Conservation (phyloP, 2,888 invertebrate species). For the Adineta ricciae region DNA sequence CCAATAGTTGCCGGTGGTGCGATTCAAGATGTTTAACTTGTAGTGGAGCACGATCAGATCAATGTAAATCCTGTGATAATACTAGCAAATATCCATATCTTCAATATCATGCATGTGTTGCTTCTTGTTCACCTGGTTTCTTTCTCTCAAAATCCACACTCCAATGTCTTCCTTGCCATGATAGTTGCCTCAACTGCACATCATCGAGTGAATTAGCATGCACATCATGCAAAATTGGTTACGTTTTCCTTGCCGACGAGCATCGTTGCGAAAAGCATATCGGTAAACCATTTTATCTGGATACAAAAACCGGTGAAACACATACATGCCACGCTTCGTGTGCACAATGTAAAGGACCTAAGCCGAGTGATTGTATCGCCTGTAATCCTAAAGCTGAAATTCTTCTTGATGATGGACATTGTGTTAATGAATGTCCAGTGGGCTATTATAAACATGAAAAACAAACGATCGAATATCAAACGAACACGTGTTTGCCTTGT, state of each 20-base stretch:
- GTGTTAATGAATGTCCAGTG: not conserved
- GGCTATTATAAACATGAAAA: not conserved
- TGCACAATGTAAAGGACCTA: not conserved
- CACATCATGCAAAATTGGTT: not conserved
- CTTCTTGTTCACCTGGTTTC: not conserved
- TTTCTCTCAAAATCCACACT: not conserved
- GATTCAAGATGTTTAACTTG: conserved; percentile 9
- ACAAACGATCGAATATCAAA: not conserved
- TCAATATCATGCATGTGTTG: not conserved
- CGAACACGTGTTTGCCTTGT: not conserved
- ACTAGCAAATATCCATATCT: not conserved
- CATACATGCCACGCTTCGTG: conserved; percentile 12
- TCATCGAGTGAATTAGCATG: not conserved
- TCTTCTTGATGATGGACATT: not conserved
- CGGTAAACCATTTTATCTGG: not conserved
- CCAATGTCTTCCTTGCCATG: not conserved
- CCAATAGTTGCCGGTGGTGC: not conserved
- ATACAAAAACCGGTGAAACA: not conserved
- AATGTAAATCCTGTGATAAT: conserved; percentile 1
- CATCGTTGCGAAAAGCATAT: conserved; percentile 2
- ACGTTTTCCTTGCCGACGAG: not conserved
- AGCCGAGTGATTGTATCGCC: not conserved
- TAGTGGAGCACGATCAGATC: not conserved
- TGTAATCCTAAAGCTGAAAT: not conserved
- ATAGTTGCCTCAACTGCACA: not conserved